phyloP scores from a whole-genome alignment of 2,888 invertebrate species.

The Cabera pusaria region DNA sequence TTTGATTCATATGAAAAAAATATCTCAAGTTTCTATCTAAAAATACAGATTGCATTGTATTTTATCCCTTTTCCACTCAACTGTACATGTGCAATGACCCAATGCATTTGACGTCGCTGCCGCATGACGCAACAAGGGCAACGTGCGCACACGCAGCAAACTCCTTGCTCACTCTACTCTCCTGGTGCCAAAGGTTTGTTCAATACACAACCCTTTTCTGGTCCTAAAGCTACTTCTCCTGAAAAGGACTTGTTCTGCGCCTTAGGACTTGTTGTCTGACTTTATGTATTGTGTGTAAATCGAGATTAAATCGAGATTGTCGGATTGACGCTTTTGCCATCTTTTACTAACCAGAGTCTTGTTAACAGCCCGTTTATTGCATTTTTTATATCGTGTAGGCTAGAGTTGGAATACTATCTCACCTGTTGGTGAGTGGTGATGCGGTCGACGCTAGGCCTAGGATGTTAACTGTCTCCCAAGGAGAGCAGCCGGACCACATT shows the following conservation, averaged over 20 bases:
- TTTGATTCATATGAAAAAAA: no score
- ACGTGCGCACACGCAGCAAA: constrained; percentile 41
- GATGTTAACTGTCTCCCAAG: no score
- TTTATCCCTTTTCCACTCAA: constrained; percentile 22
- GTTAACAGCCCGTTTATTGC: constrained; percentile 21
- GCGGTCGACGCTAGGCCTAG: no score
- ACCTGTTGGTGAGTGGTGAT: no score
- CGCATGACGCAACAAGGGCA: constrained; percentile 52
- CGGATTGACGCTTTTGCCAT: constrained; percentile 8
- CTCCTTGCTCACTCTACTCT: constrained; percentile 51
- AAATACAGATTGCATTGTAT: neutral
- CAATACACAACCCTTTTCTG: constrained; percentile 71
- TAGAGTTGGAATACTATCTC: no score
- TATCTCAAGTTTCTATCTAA: no score
- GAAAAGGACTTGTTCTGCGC: constrained; percentile 47
- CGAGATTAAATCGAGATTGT: no score
- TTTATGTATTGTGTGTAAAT: constrained; percentile 49
- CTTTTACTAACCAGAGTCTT: constrained; percentile 15
- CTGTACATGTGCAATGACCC: constrained; percentile 51
- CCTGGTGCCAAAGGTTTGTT: constrained; percentile 71
- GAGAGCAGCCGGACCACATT: no score
- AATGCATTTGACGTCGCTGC: constrained; percentile 41
- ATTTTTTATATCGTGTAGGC: no score
- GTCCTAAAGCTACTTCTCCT: constrained; percentile 55
- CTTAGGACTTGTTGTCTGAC: constrained; percentile 6